phyloP scores from a whole-genome alignment of 2,888 invertebrate genomes.

The Agelastica alni region DNA sequence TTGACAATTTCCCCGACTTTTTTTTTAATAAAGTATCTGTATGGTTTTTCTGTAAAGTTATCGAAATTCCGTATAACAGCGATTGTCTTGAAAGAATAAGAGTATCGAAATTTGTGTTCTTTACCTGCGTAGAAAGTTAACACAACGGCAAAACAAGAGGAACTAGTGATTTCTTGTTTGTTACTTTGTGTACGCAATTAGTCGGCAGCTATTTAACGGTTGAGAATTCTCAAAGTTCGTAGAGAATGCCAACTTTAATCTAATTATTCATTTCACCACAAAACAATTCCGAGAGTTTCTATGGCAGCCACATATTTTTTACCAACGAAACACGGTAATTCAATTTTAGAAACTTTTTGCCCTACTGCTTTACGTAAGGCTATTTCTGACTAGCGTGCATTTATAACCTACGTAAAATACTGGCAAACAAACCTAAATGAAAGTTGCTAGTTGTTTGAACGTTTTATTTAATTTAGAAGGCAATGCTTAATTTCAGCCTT shows the following conservation, averaged over 20 bases:
- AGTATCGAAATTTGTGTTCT: constrained; percentile 15
- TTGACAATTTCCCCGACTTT: too few species aligned
- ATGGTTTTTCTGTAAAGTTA: too few species aligned
- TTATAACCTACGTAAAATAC: neutral
- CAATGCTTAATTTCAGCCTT: too few species aligned
- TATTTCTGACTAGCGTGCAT: neutral
- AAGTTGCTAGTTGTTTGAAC: neutral
- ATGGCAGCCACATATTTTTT: constrained; percentile 20
- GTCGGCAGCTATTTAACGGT: constrained; percentile 29
- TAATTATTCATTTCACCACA: constrained; percentile 27
- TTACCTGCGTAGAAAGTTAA: constrained; percentile 23
- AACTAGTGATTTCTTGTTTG: constrained; percentile 30
- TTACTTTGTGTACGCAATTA: constrained; percentile 33
- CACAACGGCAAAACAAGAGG: constrained; percentile 23
- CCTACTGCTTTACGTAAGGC: constrained; percentile 2
- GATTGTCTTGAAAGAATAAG: neutral
- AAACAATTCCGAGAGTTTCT: constrained; percentile 21
- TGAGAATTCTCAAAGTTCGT: constrained; percentile 21
- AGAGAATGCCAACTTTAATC: constrained; percentile 23
- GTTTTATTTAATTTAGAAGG: too few species aligned
- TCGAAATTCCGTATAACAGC: too few species aligned
- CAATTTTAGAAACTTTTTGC: constrained; percentile 20
- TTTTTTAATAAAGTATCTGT: too few species aligned
- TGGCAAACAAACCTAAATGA: constrained; percentile 5
- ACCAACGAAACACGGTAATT: constrained; percentile 18